Evolutionary conservation across 2,113 vertebrate species (phyloP).

Genomic region (Patagioenas fasciata): DNA sequence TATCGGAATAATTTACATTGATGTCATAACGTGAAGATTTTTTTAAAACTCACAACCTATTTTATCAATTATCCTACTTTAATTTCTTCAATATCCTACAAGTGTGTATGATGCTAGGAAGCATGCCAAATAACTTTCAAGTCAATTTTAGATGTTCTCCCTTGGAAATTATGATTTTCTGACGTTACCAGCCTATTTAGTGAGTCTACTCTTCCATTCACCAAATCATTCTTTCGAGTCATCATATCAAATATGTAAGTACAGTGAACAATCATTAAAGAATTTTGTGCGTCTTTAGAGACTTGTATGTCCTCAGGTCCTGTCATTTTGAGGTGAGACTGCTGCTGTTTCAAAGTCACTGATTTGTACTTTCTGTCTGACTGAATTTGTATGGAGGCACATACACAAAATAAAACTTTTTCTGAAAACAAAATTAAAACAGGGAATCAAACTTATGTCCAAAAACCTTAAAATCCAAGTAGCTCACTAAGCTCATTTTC

Average conservation of each 20-base stretch:
- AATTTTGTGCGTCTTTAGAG: background rate
- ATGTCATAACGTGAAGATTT: background rate
- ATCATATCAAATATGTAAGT: background rate
- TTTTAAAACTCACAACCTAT: background rate
- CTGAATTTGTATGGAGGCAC: background rate
- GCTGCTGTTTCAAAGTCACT: conserved; percentile 16
- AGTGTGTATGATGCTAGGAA: background rate
- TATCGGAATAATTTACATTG: background rate
- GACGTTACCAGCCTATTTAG: background rate
- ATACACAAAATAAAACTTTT: background rate
- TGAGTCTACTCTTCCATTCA: background rate
- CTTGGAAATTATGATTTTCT: background rate
- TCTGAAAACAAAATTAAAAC: background rate
- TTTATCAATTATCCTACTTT: background rate
- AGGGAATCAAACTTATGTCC: background rate
- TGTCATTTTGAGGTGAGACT: conserved; percentile 1
- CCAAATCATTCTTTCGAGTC: background rate
- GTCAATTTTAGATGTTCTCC: background rate
- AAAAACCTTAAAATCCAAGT: background rate
- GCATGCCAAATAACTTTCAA: background rate
- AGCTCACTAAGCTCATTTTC: background rate
- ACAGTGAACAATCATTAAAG: background rate
- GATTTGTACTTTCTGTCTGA: conserved; percentile 27
- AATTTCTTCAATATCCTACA: background rate
- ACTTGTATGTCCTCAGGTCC: background rate